Base-by-base conservation (phyloP, 2,888 invertebrate species). In the Drosophila neonasuta region DNA sequence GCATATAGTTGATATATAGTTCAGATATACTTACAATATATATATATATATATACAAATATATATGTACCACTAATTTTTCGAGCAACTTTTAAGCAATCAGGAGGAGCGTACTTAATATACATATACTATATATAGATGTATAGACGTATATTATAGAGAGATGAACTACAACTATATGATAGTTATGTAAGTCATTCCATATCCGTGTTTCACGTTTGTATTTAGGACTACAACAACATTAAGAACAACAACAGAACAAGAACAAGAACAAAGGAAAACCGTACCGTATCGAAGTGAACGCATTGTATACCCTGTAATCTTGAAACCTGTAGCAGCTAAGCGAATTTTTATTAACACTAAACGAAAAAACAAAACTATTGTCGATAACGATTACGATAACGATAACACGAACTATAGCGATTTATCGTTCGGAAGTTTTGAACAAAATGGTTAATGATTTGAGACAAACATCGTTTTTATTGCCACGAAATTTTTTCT, bases 401-500 rank as follows among this genome's bases (percentile, higher is more conserved):
- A 55, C 56, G 39, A 41, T 32, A 30, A 11, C n/a, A 5, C 3
- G 11, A 11, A 34, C 34, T 34, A 34, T 4, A n/a, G 6, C 36
- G n/a, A n/a, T n/a, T n/a, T 36, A 36, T 36, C 36, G 36, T 36
- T 36, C 5, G 36, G 5, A n/a, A 5, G 6, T 34, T n/a, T 46
- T 29, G 46, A 48, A 24, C 24, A 24, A 24, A 56, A 57, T 39
- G 45, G 39, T 39, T 50, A 49, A 79, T 77, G 46, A 68, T 77
- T 69, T 71, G 69, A 71, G 70, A 78, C 51, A 74, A 56, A 68
- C 57, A 69, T 77, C 62, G 69, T 86, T 89, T 81, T 82, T 74
- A 85, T 82, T 82, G 85, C 80, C 76, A 82, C 77, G 60, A 86
- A 81, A 86, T 88, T 87, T 88, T 89, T 90, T 90, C 89, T 89